phyloP scores from a whole-genome alignment of 2,113 vertebrate genomes.

The Platichthys stellatus region DNA sequence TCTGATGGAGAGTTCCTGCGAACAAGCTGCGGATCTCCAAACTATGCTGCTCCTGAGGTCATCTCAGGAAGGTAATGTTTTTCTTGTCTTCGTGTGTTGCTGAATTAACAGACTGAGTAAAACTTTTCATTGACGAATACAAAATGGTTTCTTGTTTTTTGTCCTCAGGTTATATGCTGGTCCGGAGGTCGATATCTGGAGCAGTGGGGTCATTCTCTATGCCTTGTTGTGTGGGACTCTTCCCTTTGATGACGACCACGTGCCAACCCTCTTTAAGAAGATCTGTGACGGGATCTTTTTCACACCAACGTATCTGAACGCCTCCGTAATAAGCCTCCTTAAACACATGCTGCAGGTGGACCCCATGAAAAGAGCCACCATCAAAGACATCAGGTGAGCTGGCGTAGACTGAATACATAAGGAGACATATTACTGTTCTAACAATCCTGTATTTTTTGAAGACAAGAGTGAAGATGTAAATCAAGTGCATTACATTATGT shows the following conservation, averaged over 20 bases:
- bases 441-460: not conserved
- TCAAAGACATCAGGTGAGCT: slow-evolving; percentile 95
- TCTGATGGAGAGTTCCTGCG: slow-evolving; percentile 97
- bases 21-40: slow-evolving; percentile 97
- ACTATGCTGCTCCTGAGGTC: slow-evolving; percentile 98
- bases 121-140: not conserved
- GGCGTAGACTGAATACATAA: not conserved
- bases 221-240: slow-evolving; percentile 95
- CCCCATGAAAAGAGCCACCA: slow-evolving; percentile 98
- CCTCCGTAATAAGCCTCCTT: slow-evolving; percentile 90
- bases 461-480: not conserved
- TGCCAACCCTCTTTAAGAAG: slow-evolving; percentile 99
- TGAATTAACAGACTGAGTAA: not conserved
- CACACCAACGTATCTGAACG: slow-evolving; percentile 95
- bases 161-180: slow-evolving; percentile 91
- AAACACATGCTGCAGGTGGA: slow-evolving; percentile 99
- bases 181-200: slow-evolving; percentile 99
- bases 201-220: slow-evolving; percentile 98
- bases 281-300: slow-evolving; percentile 99
- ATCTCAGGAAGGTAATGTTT: slow-evolving; percentile 94
- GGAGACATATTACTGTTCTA: not conserved
- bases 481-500: not conserved
- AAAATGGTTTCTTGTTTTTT: not conserved
- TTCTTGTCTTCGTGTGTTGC: not conserved
- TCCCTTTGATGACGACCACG: slow-evolving; percentile 98